phyloP scores from a whole-genome alignment of 1,140 invertebrate genomes.

The Scaptomyza graminum region DNA sequence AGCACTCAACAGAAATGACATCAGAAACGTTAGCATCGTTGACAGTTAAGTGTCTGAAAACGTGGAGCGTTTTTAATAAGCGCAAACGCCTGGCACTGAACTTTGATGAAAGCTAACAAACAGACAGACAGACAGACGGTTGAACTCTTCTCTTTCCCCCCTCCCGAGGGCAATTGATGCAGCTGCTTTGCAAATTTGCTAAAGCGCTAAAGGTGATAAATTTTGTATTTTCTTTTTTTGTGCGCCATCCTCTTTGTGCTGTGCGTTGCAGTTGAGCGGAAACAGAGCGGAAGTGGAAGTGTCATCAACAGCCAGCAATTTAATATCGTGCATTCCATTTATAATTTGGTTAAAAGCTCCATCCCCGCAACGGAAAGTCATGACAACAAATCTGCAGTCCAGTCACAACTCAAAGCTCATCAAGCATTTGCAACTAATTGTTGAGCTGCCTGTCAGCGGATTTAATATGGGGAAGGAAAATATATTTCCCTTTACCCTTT shows the following conservation, averaged over 20 bases:
- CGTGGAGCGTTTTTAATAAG: constrained; percentile 66
- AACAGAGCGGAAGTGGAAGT: constrained; percentile 38
- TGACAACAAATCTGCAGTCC: not conserved
- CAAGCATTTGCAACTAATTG: constrained; percentile 2
- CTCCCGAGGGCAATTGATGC: constrained; percentile 49
- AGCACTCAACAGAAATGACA: constrained; percentile 37
- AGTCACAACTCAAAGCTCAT: constrained; percentile 6
- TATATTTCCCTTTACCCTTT: not conserved
- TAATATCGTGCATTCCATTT: constrained; percentile 41
- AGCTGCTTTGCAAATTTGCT: constrained; percentile 12
- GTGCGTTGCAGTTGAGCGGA: constrained; percentile 17
- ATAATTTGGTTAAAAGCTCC: constrained; percentile 8
- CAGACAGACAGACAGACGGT: not conserved
- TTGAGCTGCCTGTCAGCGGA: constrained; percentile 1
- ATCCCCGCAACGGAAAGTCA: not conserved
- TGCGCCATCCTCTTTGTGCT: constrained; percentile 15
- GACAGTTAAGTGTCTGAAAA: constrained; percentile 42
- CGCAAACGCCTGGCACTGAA: constrained; percentile 53
- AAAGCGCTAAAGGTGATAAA: constrained; percentile 53
- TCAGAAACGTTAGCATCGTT: not conserved
- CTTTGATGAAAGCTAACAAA: constrained; percentile 61
- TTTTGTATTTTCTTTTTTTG: too few relatives aligned
- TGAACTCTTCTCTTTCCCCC: not conserved
- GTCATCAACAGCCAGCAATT: constrained; percentile 57
- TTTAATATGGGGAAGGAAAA: not conserved